A percentile compares a stretch with the other conserved stretches of the same genome.
These are phyloP conservation scores for Drosophila tripunctata DNA, from an alignment of 2,888 invertebrate genomes.

Conservation along the genomic window DNA sequence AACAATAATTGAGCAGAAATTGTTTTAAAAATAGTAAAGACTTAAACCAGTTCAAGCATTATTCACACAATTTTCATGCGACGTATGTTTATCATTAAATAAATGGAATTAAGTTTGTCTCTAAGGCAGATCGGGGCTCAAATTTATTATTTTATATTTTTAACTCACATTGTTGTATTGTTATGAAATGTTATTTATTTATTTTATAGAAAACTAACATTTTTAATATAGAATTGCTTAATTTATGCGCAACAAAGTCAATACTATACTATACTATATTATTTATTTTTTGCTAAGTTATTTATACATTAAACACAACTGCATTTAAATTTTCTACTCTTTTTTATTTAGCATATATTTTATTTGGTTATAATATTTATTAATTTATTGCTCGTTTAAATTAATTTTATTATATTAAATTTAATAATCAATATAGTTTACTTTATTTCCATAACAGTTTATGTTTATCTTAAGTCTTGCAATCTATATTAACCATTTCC, in stretches of 20 bases:
- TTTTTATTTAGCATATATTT: too few species aligned
- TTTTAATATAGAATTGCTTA: too few species aligned
- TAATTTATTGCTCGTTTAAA: too few species aligned
- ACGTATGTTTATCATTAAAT: neutral
- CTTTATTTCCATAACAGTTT: neutral
- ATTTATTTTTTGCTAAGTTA: neutral
- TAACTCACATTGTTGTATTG: neutral
- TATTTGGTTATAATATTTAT: too few species aligned
- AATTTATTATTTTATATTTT: neutral
- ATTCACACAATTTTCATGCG: neutral
- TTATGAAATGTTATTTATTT: neutral
- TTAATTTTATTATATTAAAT: neutral
- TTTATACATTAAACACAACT: too few species aligned
- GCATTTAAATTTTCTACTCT: too few species aligned
- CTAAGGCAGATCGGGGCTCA: neutral
- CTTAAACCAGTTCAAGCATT: neutral
- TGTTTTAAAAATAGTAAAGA: neutral
- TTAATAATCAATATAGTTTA: neutral
- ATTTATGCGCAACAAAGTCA: too few species aligned
- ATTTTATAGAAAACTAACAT: too few species aligned
- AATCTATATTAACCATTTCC: conserved; percentile 39
- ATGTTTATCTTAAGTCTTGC: neutral
- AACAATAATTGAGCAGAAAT: neutral
- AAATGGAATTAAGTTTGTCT: neutral
- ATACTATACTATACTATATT: too few species aligned